Base-by-base conservation (phyloP, 2,888 invertebrate genomes). In the Erebia ligea region DNA sequence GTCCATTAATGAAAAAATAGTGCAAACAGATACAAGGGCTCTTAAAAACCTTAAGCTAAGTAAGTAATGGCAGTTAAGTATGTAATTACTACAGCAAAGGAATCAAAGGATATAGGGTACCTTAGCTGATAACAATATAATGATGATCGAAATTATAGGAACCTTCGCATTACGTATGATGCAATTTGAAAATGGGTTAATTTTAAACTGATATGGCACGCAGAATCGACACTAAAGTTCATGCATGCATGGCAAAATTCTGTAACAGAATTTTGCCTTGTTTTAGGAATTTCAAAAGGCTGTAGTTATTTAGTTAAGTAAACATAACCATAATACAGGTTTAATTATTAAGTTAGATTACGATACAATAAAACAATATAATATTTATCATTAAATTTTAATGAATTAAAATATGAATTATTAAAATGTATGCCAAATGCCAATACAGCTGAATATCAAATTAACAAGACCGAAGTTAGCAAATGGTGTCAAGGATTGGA, bases 401-500 rank as follows among this genome's bases (percentile, higher is more conserved):
- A n/a, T n/a, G n/a, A n/a, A n/a, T n/a, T n/a, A n/a, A n/a, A n/a
- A n/a, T n/a, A n/a, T n/a, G n/a, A n/a, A n/a, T n/a, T n/a, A n/a
- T n/a, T 11, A 62, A 15, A 21, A 3, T 21, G 13, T 21, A 62
- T 48, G 8, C 21, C 21, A 17, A n/a, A n/a, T n/a, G n/a, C n/a
- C n/a, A n/a, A n/a, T n/a, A 42, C 34, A 58, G 59, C 52, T 40
- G 40, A 67, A 21, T 52, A 67, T 52, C 40, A 45, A 52, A 52
- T 67, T 9, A 61, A 59, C 34, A 56, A 72, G 68, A 52, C 61
- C 19, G 79, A 83, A 57, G 71, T 87, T 25, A 79, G 77, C 17
- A 80, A 82, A 75, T 90, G 89, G 89, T 86, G 86, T 73, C 78
- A 80, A 42, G 85, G 88, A 69, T 80, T 92, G 63, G 79, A 84